Evolutionary conservation across 2,797 vertebrate species (phyloP), one percentile per base, ranked within the genome.

Genomic region (Kryptopterus vitreolus): DNA sequence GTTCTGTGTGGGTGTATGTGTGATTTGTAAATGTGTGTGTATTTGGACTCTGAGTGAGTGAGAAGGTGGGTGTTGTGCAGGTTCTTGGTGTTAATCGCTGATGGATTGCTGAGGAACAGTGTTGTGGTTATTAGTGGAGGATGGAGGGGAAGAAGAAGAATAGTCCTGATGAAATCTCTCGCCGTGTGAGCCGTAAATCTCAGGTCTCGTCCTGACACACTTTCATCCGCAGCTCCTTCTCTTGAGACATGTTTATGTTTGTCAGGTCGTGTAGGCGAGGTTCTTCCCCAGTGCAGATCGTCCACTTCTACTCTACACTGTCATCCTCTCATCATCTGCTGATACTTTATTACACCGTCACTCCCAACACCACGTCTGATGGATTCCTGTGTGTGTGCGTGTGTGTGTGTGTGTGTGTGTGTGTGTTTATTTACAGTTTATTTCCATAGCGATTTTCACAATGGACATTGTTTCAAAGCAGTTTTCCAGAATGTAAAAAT

Each of bases 321-420:
- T 79, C 76, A 71, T 73, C 58, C 68, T 55, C 79, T 83, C 74
- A 81, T 83, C 63, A 70, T 71, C 77, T 74, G 78, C 63, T 48
- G 61, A 80, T 71, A 66, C 76, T 78, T 76, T 76, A 81, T 81
- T 71, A 50, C 75, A 15, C 77, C 63, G 59, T 50, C 46, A 58
- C 68, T 76, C 70, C 53, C 68, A 52, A 63, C 70, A 58, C 72
- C 74, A 80, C 80, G 38, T 61, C 31, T 65, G 69, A 85, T 82
- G 50, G 77, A 82, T 85, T 81, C 79, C 26, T 12, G 12, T 33
- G 71, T 57, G n/a, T 46, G 13, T 57, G 55, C 24, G n/a, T 24
- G 55, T 24, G 55, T 57, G 55, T 57, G 55, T 57, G 55, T 57
- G 55, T 24, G 55, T 57, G 55, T 24, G 55, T 57, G 48, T 50